Evolutionary conservation across 1,140 invertebrate genomes (phyloP).

Genomic region (Zophobas atratus): DNA sequence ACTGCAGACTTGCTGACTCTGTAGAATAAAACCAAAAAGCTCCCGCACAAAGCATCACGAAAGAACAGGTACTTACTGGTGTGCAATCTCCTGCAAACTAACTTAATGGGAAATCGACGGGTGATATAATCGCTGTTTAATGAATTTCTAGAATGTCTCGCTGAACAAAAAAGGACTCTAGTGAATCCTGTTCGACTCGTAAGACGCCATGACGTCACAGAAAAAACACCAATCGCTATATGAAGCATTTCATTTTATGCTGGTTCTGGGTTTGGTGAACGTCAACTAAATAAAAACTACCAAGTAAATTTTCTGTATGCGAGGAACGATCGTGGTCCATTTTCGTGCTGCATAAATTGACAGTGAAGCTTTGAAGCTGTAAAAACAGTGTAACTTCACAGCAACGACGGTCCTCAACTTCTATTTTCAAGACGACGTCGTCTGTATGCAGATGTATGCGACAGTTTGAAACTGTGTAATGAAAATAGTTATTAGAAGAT

Average conservation of each 20-base stretch:
- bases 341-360: slow-evolving; percentile 29
- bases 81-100: slow-evolving; percentile 26
- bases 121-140: slow-evolving; percentile 34
- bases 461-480: neutral
- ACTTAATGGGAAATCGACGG: slow-evolving; percentile 18
- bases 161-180: slow-evolving; percentile 17
- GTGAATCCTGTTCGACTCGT: slow-evolving; percentile 1
- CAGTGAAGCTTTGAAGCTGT: slow-evolving; percentile 16
- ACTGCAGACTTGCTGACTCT: neutral
- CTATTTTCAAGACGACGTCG: slow-evolving; percentile 1
- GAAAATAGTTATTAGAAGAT: neutral
- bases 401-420: slow-evolving; percentile 20
- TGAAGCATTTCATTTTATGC: slow-evolving; percentile 20
- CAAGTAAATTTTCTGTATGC: slow-evolving; percentile 25
- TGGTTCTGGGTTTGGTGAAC: slow-evolving; percentile 7
- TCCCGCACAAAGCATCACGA: slow-evolving; percentile 15
- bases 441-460: slow-evolving; percentile 13
- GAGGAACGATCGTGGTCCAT: slow-evolving; percentile 12
- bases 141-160: slow-evolving; percentile 20
- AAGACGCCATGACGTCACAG: slow-evolving; percentile 5
- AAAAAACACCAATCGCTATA: slow-evolving; percentile 9
- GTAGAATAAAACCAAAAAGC: slow-evolving; percentile 25
- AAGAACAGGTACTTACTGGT: slow-evolving; percentile 21
- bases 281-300: slow-evolving; percentile 28
- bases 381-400: slow-evolving; percentile 19